Percentiles rank a stretch among this genome's conserved stretches.
Evolutionary conservation across 1,140 invertebrate species (phyloP).

Genomic region (Melanaphis sacchari): DNA sequence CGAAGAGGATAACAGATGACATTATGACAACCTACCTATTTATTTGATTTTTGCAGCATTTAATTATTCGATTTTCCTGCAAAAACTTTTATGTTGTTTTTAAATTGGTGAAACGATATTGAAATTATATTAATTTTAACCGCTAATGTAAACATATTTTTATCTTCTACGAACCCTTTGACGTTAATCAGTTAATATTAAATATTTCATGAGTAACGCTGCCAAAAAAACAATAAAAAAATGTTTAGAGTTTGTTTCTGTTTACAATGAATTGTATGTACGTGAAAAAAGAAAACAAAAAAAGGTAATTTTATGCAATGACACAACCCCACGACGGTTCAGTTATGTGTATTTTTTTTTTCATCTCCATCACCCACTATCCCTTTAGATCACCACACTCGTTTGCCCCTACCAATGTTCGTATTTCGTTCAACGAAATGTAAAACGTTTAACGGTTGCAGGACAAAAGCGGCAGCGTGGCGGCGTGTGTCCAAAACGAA

Average conservation of each 20-base stretch:
- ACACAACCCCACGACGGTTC: not conserved
- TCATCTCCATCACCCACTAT: not conserved
- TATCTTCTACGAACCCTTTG: not conserved
- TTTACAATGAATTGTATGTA: not conserved
- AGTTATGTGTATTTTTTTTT: constrained; percentile 26
- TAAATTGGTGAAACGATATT: not conserved
- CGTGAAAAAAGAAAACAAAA: not conserved
- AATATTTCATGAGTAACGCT: not conserved
- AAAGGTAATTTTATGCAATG: constrained; percentile 26
- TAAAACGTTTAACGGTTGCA: constrained; percentile 49
- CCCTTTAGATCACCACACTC: not conserved
- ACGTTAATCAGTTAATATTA: not conserved
- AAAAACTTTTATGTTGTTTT: not conserved
- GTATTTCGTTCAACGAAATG: constrained; percentile 19
- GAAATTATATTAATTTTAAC: not conserved
- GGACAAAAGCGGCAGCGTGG: not conserved
- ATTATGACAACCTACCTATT: too few species aligned
- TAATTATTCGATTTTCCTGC: not conserved
- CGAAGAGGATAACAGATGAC: not conserved
- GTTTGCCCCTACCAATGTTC: not conserved
- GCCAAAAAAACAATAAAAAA: not conserved
- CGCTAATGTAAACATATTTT: not conserved
- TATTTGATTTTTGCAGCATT: not conserved
- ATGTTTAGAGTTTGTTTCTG: not conserved
- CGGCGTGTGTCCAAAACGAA: constrained; percentile 7